These are phyloP conservation scores for Mesorhabditis spiculigera DNA, from an alignment of 2,888 invertebrate genomes.

Conservation along the genomic window DNA sequence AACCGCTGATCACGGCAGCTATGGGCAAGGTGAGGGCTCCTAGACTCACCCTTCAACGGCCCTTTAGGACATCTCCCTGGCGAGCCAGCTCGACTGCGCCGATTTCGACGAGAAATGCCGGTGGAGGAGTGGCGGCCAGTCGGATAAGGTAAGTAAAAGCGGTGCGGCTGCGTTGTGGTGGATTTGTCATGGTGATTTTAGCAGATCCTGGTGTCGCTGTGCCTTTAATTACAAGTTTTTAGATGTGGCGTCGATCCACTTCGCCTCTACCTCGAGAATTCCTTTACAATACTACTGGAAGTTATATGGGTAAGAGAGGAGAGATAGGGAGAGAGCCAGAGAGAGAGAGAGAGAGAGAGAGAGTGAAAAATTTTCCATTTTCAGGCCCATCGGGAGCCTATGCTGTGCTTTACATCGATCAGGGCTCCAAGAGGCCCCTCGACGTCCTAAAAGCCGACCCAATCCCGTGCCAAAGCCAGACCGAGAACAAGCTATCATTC, in stretches of 20 bases:
- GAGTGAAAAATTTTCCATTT: not conserved
- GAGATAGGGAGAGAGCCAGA: no score
- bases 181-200: no score
- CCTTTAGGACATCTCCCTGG: slow-evolving; percentile 23
- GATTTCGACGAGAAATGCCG: slow-evolving; percentile 49
- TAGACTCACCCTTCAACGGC: no score
- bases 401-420: slow-evolving; percentile 55
- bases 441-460: slow-evolving; percentile 52
- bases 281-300: slow-evolving; percentile 52
- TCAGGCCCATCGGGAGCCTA: slow-evolving; percentile 38
- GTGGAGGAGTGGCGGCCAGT: slow-evolving; percentile 51
- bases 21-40: slow-evolving; percentile 26
- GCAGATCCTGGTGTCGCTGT: not conserved
- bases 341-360: no score
- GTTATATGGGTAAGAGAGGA: slow-evolving; percentile 22
- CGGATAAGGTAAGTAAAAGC: slow-evolving; percentile 20
- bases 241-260: slow-evolving; percentile 46
- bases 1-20: slow-evolving; percentile 41
- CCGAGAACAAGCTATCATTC: slow-evolving; percentile 46
- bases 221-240: slow-evolving; percentile 7
- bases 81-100: slow-evolving; percentile 40
- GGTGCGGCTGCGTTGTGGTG: not conserved
- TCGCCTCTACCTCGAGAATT: slow-evolving; percentile 35
- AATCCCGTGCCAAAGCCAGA: slow-evolving; percentile 47
- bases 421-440: slow-evolving; percentile 27